phyloP scores from a whole-genome alignment of 2,888 invertebrate genomes.

The Hypena proboscidalis region DNA sequence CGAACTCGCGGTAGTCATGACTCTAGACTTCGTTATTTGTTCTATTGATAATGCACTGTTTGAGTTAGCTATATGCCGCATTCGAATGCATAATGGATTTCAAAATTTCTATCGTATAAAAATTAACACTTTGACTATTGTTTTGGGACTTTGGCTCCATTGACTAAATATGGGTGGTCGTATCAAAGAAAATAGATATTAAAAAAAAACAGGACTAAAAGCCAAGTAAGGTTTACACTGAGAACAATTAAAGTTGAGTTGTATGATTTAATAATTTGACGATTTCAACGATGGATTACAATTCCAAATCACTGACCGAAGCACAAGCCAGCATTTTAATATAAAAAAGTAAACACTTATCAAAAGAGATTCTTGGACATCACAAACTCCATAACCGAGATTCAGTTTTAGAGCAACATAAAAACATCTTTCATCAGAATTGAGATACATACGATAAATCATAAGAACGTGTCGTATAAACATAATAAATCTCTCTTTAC shows the following conservation, averaged over 20 bases:
- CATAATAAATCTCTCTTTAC: slow-evolving; percentile 18
- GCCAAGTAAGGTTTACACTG: too few species aligned
- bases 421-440: slow-evolving; percentile 10
- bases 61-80: slow-evolving; percentile 33
- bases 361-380: too few species aligned
- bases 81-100: slow-evolving; percentile 48
- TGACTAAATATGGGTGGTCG: slow-evolving; percentile 20
- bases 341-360: too few species aligned
- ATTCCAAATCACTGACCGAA: too few species aligned
- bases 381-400: too few species aligned
- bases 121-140: slow-evolving; percentile 51
- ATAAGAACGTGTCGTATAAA: slow-evolving; percentile 16
- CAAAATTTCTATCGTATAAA: slow-evolving; percentile 44
- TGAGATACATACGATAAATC: slow-evolving; percentile 27
- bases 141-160: slow-evolving; percentile 11
- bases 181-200: too few species aligned
- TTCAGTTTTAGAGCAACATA: too few species aligned
- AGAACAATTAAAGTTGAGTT: too few species aligned
- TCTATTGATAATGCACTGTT: slow-evolving; percentile 55
- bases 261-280: too few species aligned
- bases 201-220: too few species aligned
- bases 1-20: slow-evolving; percentile 68
- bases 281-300: too few species aligned
- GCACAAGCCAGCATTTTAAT: too few species aligned
- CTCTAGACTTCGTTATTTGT: slow-evolving; percentile 54